phyloP scores from a whole-genome alignment of 2,797 vertebrate genomes.

The Microchirus variegatus region DNA sequence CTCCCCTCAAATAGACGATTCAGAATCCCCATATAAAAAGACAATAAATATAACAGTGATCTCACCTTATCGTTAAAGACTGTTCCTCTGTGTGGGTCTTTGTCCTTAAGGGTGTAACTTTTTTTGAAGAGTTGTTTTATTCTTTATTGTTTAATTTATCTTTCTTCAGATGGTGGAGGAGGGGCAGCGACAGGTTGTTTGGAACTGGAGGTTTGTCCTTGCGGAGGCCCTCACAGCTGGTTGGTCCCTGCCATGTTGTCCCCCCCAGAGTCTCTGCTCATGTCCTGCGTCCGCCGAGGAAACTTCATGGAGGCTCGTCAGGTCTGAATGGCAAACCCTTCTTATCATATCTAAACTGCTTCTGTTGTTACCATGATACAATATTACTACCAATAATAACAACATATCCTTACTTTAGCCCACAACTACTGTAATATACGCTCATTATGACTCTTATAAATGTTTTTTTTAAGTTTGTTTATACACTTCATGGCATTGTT shows the following conservation, averaged over 20 bases:
- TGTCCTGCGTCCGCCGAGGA: slow-evolving; percentile 90
- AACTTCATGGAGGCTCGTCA: slow-evolving; percentile 95
- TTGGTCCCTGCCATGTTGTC: slow-evolving; percentile 95
- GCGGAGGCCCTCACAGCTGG: slow-evolving; percentile 78
- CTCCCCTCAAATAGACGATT: too few species aligned
- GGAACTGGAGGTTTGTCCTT: slow-evolving; percentile 67
- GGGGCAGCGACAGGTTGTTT: slow-evolving; percentile 36
- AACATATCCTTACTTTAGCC: too few species aligned
- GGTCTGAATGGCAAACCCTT: slow-evolving; percentile 69
- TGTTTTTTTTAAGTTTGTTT: too few species aligned
- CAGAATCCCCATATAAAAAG: too few species aligned
- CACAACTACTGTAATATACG: too few species aligned
- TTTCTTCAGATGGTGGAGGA: slow-evolving; percentile 85
- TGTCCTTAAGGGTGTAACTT: too few species aligned
- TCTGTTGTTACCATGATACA: not conserved
- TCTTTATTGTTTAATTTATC: not conserved
- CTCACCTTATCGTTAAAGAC: too few species aligned
- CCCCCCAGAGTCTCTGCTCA: slow-evolving; percentile 92
- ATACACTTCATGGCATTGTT: too few species aligned
- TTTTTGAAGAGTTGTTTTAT: not conserved
- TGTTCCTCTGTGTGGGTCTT: too few species aligned
- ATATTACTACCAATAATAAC: too few species aligned
- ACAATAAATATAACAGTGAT: too few species aligned
- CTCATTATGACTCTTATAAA: too few species aligned
- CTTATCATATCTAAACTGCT: not conserved